Base-by-base conservation (phyloP, 2,797 vertebrate genomes). In the Pseudochromis fuscus region DNA sequence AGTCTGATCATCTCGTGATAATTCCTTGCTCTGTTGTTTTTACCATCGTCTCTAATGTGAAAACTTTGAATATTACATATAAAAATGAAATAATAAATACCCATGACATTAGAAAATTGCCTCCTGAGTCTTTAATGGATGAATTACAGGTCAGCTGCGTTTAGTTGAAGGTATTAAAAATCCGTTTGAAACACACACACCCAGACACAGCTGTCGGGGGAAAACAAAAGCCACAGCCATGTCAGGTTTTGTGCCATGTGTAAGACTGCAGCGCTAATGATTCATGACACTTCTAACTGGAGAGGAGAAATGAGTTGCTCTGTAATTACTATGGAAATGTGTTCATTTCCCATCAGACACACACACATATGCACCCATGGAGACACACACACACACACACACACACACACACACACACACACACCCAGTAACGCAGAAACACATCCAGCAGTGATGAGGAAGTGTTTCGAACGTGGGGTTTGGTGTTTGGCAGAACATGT, bases 261-360 rank as follows among this genome's bases (percentile, higher is more conserved):
- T 90, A 82, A 91, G 86, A 88, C 81, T 88, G 84, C 84, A 68
- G 84, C 64, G 72, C 87, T 93, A 93, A 93, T 93, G 91, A 92
- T 87, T 93, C 90, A 92, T 92, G 91, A 92, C 91, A 91, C 89
- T 84, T 88, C 88, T 92, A 92, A 94, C 90, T 91, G 86, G 86
- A 83, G 83, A 92, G 89, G 87, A 91, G 92, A 92, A 93, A 91
- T 91, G 88, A 88, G 91, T 82, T 44, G 73, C 85, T 84, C 83
- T 85, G 87, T 93, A 92, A 93, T 92, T 93, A 92, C 91, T 91
- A 92, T 92, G 91, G 91, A 93, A 92, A 93, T 92, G 90, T 91
- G 87, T 92, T 88, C 86, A 87, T 90, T 88, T 84, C 89, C 87
- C 88, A 81, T 89, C 87, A 91, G 75, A 83, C 72, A 79, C 80